These are phyloP conservation scores for Charaxes varanes DNA, from an alignment of 1,140 invertebrate genomes.

Conservation along the genomic window DNA sequence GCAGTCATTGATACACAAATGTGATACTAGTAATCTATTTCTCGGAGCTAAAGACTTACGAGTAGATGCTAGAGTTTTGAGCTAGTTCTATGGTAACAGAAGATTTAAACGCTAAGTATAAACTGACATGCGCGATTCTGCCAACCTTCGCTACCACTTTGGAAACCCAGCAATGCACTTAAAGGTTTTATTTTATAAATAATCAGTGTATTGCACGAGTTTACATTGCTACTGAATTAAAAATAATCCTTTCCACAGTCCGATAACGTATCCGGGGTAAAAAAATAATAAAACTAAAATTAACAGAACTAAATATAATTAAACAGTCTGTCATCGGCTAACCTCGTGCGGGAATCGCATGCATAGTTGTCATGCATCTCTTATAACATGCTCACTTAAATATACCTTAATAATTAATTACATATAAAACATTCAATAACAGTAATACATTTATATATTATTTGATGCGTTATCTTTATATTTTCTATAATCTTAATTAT, in stretches of 20 bases:
- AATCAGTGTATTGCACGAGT: constrained; percentile 8
- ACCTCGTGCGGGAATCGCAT: constrained; percentile 23
- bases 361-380: constrained; percentile 10
- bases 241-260: constrained; percentile 1
- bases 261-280: constrained; percentile 13
- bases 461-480: too few species aligned
- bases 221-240: background rate
- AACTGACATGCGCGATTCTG: constrained; percentile 14
- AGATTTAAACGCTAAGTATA: background rate
- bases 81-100: background rate
- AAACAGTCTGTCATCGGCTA: constrained; percentile 18
- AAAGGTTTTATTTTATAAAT: too few species aligned
- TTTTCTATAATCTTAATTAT: too few species aligned
- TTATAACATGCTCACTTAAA: constrained; percentile 10
- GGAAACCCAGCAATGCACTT: too few species aligned
- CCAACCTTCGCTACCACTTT: background rate
- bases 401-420: background rate
- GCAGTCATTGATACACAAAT: too few species aligned
- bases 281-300: constrained; percentile 19
- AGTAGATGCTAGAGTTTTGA: too few species aligned
- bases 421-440: too few species aligned
- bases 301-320: constrained; percentile 26
- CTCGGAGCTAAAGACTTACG: too few species aligned
- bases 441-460: too few species aligned
- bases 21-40: too few species aligned